Conservation (phyloP, 1,140 invertebrate genomes). For the Drosophila athabasca region DNA sequence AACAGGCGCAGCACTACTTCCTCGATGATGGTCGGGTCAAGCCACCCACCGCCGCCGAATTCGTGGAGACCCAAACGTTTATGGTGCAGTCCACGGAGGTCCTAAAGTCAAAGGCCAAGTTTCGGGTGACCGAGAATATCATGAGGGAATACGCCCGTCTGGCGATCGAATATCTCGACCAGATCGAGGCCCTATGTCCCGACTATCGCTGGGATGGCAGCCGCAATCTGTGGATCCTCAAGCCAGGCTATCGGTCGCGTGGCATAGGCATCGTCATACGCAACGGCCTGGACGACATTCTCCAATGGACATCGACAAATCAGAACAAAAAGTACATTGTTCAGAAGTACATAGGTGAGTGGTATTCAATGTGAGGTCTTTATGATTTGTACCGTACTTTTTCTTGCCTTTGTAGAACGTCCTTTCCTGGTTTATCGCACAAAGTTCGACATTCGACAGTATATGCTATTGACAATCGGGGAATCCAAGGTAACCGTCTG, state of each 20-base stretch:
- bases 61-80: slow-evolving; percentile 89
- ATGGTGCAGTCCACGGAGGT: slow-evolving; percentile 84
- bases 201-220: slow-evolving; percentile 87
- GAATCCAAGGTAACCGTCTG: slow-evolving; percentile 91
- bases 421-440: slow-evolving; percentile 93
- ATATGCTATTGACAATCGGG: slow-evolving; percentile 94
- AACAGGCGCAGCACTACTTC: slow-evolving; percentile 62
- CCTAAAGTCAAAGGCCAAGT: slow-evolving; percentile 83
- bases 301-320: slow-evolving; percentile 86
- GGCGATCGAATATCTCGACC: slow-evolving; percentile 85
- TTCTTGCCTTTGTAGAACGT: slow-evolving; percentile 86
- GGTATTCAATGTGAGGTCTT: background rate
- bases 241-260: slow-evolving; percentile 93
- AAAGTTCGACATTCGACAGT: slow-evolving; percentile 96
- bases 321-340: slow-evolving; percentile 91
- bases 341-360: slow-evolving; percentile 96
- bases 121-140: slow-evolving; percentile 82
- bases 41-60: slow-evolving; percentile 60
- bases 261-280: slow-evolving; percentile 91
- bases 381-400: too few species aligned
- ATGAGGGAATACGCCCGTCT: slow-evolving; percentile 85
- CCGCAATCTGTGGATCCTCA: slow-evolving; percentile 96
- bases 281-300: slow-evolving; percentile 86
- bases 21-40: slow-evolving; percentile 61
- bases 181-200: slow-evolving; percentile 86